These are phyloP conservation scores for Galeruca laticollis DNA, from an alignment of 2,888 invertebrate species.

Conservation along the genomic window DNA sequence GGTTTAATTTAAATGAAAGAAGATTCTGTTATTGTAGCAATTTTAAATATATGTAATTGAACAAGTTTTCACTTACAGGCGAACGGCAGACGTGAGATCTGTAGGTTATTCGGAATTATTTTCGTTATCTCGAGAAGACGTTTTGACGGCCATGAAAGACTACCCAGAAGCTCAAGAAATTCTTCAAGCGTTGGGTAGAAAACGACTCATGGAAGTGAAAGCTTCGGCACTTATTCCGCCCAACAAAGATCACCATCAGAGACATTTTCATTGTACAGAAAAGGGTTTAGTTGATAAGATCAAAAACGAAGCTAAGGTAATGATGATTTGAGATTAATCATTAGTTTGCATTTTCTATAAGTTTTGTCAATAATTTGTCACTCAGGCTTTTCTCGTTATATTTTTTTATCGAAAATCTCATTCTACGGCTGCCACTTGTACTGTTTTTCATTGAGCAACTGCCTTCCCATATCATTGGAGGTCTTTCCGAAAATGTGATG, in stretches of 20 bases:
- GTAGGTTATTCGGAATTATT: conserved; percentile 97
- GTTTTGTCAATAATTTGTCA: too few species aligned
- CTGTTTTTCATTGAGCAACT: too few species aligned
- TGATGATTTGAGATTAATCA: neutral
- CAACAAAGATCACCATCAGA: conserved; percentile 56
- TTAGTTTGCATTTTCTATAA: neutral
- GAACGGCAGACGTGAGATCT: conserved; percentile 95
- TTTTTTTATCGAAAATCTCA: too few species aligned
- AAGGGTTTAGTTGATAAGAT: conserved; percentile 87
- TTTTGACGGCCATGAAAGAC: conserved; percentile 94
- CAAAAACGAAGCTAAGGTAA: conserved; percentile 81
- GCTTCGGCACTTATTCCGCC: conserved; percentile 64
- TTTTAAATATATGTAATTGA: neutral
- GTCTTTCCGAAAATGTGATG: too few species aligned
- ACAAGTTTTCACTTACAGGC: conserved; percentile 68
- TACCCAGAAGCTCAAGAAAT: conserved; percentile 97
- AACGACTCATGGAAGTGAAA: conserved; percentile 86
- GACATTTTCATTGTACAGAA: conserved; percentile 52
- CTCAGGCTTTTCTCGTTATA: too few species aligned
- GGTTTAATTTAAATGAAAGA: too few species aligned
- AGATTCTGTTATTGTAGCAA: too few species aligned
- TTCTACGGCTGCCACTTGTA: too few species aligned
- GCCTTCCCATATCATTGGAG: too few species aligned
- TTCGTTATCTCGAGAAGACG: conserved; percentile 93
- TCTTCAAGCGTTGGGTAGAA: conserved; percentile 88